Evolutionary conservation across 2,888 invertebrate species (phyloP).

Genomic region (Lochmaea capreae): DNA sequence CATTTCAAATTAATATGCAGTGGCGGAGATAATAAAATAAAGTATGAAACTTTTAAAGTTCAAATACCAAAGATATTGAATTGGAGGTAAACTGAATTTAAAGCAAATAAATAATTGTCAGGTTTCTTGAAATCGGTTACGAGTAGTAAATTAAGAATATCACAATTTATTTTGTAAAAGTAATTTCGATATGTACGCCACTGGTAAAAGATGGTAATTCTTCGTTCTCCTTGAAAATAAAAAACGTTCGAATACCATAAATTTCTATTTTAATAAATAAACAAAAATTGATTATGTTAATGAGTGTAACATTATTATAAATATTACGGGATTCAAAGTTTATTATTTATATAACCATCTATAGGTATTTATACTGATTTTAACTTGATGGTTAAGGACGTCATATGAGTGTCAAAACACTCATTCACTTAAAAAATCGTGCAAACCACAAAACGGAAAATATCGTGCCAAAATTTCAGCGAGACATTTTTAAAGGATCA

Average conservation of each 20-base stretch:
- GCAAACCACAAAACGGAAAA: too few relatives aligned
- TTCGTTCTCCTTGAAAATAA: background rate
- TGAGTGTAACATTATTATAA: background rate
- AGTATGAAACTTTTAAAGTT: too few relatives aligned
- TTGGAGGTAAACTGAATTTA: too few relatives aligned
- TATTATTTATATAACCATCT: background rate
- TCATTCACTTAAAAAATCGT: too few relatives aligned
- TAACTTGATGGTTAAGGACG: background rate
- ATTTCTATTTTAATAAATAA: background rate
- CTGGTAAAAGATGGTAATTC: background rate
- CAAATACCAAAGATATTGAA: too few relatives aligned
- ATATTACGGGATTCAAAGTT: background rate
- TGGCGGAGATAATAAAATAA: background rate
- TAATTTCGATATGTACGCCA: background rate
- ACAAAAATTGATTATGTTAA: background rate
- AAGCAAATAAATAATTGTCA: too few relatives aligned
- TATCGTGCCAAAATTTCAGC: too few relatives aligned
- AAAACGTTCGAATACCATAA: background rate
- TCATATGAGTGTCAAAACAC: too few relatives aligned
- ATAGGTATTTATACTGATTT: background rate
- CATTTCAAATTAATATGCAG: background rate
- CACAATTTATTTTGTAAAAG: too few relatives aligned
- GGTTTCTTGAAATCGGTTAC: too few relatives aligned
- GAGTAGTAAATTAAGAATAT: too few relatives aligned
- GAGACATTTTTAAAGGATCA: too few relatives aligned